Evolutionary conservation across 2,888 invertebrate genomes (phyloP).

Genomic region (Pristionchus fissidentatus): DNA sequence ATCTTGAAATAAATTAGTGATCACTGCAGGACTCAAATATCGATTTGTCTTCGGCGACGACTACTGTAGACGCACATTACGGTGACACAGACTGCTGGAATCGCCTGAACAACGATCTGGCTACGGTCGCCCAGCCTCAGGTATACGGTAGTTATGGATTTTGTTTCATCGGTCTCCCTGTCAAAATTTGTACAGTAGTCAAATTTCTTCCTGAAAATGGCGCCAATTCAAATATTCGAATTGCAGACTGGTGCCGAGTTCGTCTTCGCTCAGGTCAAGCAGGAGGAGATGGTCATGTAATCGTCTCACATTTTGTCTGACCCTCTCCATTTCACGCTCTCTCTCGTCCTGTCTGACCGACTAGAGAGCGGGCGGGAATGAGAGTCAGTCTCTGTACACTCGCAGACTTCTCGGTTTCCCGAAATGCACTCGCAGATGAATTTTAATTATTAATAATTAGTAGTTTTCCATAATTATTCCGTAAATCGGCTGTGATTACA

Average conservation of each 20-base stretch:
- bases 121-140: not conserved
- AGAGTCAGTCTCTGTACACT: no score
- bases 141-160: slow-evolving; percentile 3
- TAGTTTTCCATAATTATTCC: no score
- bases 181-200: not conserved
- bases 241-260: not conserved
- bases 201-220: not conserved
- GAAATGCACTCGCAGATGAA: no score
- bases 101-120: not conserved
- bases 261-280: not conserved
- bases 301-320: not conserved
- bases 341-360: not conserved
- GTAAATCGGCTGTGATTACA: slow-evolving; percentile 15
- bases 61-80: slow-evolving; percentile 29
- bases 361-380: not conserved
- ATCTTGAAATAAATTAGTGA: no score
- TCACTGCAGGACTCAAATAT: slow-evolving; percentile 16
- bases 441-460: no score
- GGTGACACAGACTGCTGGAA: not conserved
- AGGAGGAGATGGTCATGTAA: slow-evolving; percentile 32
- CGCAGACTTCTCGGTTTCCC: no score
- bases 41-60: no score
- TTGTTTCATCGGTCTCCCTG: not conserved
- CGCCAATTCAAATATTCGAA: slow-evolving; percentile 22
- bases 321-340: not conserved